phyloP scores from a whole-genome alignment of 2,113 vertebrate genomes.

The Eurypyga helias region DNA sequence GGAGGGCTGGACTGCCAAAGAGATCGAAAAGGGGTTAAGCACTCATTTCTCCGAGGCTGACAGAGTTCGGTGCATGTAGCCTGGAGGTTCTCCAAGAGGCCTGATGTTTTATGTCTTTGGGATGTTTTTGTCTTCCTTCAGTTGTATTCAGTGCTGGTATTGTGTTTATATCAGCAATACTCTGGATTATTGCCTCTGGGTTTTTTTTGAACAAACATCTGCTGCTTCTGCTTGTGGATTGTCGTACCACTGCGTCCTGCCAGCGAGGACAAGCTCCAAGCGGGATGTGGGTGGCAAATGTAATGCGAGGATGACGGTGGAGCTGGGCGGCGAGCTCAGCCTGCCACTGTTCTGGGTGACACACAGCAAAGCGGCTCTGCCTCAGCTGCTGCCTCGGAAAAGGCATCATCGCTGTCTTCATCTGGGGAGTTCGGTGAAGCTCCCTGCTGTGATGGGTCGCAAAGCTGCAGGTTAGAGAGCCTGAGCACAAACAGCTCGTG shows the following conservation, averaged over 20 bases:
- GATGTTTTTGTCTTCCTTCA: constrained; percentile 60
- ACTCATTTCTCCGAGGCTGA: background rate
- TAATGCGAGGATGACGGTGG: background rate
- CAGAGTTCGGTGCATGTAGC: background rate
- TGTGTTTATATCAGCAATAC: constrained; percentile 56
- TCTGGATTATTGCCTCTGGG: constrained; percentile 9
- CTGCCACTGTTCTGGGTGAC: constrained; percentile 1
- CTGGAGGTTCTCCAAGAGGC: constrained; percentile 53
- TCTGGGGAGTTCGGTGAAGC: background rate
- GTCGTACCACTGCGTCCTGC: background rate
- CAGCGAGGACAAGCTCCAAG: background rate
- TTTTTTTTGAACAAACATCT: constrained; percentile 6
- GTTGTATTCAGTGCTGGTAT: constrained; percentile 35
- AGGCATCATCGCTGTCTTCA: background rate
- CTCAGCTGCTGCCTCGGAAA: background rate
- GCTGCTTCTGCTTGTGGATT: constrained; percentile 13
- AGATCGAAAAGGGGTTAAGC: constrained; percentile 50
- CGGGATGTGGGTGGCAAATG: background rate
- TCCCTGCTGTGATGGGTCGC: background rate
- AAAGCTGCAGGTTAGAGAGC: background rate
- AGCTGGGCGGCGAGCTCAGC: background rate
- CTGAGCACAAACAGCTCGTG: background rate
- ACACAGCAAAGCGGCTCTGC: rapidly evolving
- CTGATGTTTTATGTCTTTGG: constrained; percentile 64
- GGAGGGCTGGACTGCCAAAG: background rate